Evolutionary conservation across 1,140 invertebrate species (phyloP), one percentile per base, ranked within the genome.

Genomic region (Lordiphosa mommai): DNA sequence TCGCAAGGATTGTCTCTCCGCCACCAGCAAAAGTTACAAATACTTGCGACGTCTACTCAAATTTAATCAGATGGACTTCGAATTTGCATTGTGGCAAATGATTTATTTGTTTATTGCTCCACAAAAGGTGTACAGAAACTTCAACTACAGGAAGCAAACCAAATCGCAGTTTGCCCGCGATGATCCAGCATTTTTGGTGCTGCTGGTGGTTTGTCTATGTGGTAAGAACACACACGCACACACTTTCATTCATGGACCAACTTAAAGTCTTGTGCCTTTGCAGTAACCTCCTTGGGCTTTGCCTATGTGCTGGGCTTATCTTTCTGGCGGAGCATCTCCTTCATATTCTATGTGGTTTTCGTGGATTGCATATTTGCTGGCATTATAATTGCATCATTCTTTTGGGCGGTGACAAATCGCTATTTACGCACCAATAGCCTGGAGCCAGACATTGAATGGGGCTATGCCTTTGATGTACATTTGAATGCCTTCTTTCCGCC

Each of bases 31-130:
- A 91, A 92, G 96, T 71, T 96, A 96, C 86, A 97, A 97, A 91
- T 99, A 97, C 90, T 89, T 99, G 30, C 90, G 96, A 70, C 92
- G 97, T 76, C 89, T 99, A 30, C 92, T 99, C 16, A 97, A 98
- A 90, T 98, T 97, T 87, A 93, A 96, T 85, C 98, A 99, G 90
- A 99, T 99, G 98, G 98, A 99, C 90, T 99, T 99, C 91, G 97
- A 99, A 89, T 99, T 98, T 92, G 98, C 98, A 2, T 91, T 96
- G 7, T 99, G 98, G 98, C 98, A 99, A 93, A 99, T 99, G 96
- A 90, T 98, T 0, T 99, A 98, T 90, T 91, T 99, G 44, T 97
- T 99, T 90, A 92, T 95, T 50, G 92, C 97, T 0, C 98, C 98
- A 16, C 97, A 99, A 88, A 99, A 99, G 93, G 97, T 99, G 2